These are phyloP conservation scores for Esox lucius DNA, from an alignment of 2,797 vertebrate species.

Conservation along the genomic window DNA sequence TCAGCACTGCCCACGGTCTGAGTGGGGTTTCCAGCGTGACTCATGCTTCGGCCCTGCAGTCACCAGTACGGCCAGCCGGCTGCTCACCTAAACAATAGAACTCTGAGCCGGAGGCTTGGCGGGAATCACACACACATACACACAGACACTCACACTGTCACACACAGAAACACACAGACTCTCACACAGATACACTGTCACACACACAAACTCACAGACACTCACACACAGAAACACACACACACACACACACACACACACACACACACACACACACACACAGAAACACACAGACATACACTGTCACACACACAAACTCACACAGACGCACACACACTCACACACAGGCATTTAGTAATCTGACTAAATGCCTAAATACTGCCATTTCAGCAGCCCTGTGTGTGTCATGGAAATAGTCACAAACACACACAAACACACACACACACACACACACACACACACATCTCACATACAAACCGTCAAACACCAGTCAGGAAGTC, in stretches of 20 bases:
- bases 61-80: conserved; percentile 57
- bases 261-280: too few relatives aligned
- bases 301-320: too few relatives aligned
- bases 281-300: too few relatives aligned
- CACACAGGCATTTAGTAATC: conserved; percentile 32
- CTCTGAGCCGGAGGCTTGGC: conserved; percentile 51
- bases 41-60: conserved; percentile 38
- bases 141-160: background rate
- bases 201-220: too few relatives aligned
- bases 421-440: conserved; percentile 20
- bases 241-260: too few relatives aligned
- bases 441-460: conserved; percentile 20
- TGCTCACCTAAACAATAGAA: conserved; percentile 61
- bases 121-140: conserved; percentile 51
- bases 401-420: background rate
- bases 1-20: conserved; percentile 12
- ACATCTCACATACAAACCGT: conserved; percentile 9
- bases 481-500: background rate
- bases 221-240: too few relatives aligned
- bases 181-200: too few relatives aligned
- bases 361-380: conserved; percentile 64
- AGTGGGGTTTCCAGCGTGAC: conserved; percentile 39
- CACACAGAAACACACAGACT: too few relatives aligned
- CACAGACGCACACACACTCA: background rate
- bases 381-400: conserved; percentile 62